These are phyloP conservation scores for Tineola bisselliella DNA, from an alignment of 2,888 invertebrate species.

Conservation along the genomic window DNA sequence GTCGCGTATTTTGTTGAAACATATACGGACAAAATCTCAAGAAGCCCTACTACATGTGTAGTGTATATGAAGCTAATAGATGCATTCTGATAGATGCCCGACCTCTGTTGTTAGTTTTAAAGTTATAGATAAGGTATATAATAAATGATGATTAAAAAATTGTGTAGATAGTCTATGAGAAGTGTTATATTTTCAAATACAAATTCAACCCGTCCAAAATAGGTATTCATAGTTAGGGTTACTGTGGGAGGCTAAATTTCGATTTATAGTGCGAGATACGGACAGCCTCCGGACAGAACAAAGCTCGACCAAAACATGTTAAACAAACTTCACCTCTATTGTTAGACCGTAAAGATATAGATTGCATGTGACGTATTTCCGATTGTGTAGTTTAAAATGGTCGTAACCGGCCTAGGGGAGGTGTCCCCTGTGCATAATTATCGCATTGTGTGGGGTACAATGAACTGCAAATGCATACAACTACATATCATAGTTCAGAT, in stretches of 20 bases:
- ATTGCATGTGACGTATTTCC: neutral
- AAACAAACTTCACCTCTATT: neutral
- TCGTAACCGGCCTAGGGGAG: slow-evolving; percentile 20
- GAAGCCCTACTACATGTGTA: too few species aligned
- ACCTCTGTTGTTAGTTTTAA: too few species aligned
- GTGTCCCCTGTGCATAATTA: slow-evolving; percentile 36
- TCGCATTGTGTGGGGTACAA: slow-evolving; percentile 31
- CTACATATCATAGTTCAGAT: slow-evolving; percentile 12
- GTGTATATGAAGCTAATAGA: too few species aligned
- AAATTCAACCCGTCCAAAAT: neutral
- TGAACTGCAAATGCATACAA: slow-evolving; percentile 27
- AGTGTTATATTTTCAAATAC: too few species aligned
- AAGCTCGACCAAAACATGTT: neutral
- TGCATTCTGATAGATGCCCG: too few species aligned
- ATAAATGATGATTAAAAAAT: too few species aligned
- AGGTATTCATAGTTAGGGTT: neutral
- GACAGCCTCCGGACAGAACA: neutral
- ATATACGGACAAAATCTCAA: too few species aligned
- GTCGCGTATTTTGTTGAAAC: too few species aligned
- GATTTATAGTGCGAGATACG: neutral
- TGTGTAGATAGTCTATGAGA: too few species aligned
- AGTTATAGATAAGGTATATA: too few species aligned
- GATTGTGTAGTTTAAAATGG: neutral
- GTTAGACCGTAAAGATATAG: neutral
- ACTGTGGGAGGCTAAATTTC: neutral